Evolutionary conservation across 2,888 invertebrate species (phyloP).

Genomic region (Antitype chi): DNA sequence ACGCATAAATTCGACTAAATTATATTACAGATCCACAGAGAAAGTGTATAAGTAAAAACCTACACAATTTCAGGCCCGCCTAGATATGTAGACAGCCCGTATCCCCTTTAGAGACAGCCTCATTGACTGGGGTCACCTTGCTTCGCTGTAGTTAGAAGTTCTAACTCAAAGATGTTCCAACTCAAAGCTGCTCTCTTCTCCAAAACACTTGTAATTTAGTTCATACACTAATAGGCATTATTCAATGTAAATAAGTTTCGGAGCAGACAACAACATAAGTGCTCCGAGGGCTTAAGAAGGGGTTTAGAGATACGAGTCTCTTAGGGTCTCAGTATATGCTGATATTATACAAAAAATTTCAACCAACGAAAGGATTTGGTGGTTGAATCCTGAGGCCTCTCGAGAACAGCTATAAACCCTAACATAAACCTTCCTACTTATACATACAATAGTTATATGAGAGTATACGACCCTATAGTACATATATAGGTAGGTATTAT

Average conservation of each 20-base stretch:
- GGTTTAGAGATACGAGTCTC: slow-evolving; percentile 58
- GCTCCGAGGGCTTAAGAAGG: slow-evolving; percentile 49
- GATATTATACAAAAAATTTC: slow-evolving; percentile 64
- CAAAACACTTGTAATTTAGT: slow-evolving; percentile 40
- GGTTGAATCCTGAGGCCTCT: slow-evolving; percentile 50
- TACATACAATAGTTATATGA: slow-evolving; percentile 38
- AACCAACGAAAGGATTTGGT: slow-evolving; percentile 59
- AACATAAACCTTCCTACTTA: slow-evolving; percentile 50
- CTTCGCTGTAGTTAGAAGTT: slow-evolving; percentile 5
- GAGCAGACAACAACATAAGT: slow-evolving; percentile 50
- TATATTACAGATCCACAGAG: slow-evolving; percentile 19
- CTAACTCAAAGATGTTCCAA: slow-evolving; percentile 21
- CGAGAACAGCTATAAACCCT: slow-evolving; percentile 58
- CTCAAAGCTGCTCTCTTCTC: slow-evolving; percentile 25
- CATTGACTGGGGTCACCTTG: slow-evolving; percentile 47
- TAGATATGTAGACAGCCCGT: slow-evolving; percentile 32
- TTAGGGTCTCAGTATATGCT: slow-evolving; percentile 48
- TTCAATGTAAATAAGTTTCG: slow-evolving; percentile 57
- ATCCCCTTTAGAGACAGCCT: slow-evolving; percentile 23
- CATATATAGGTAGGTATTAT: slow-evolving; percentile 23
- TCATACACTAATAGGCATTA: slow-evolving; percentile 42
- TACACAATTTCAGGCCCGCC: slow-evolving; percentile 22
- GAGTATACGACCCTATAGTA: slow-evolving; percentile 21
- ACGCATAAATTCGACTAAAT: slow-evolving; percentile 19
- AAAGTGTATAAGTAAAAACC: slow-evolving; percentile 12